phyloP scores from a whole-genome alignment of 2,113 vertebrate species.

The Pterocles orientalis region DNA sequence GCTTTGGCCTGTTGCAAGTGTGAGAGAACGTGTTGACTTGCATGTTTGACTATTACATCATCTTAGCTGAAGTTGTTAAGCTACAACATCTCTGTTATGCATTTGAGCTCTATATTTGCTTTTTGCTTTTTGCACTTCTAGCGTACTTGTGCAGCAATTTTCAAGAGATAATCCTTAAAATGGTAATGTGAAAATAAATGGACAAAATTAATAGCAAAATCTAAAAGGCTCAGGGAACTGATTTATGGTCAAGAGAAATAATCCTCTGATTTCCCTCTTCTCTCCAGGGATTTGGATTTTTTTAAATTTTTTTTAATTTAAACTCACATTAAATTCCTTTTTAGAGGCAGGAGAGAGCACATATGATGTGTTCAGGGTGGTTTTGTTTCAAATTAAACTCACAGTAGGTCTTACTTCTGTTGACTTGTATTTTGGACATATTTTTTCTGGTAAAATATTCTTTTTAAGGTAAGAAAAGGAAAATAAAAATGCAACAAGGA shows the following conservation, averaged over 20 bases:
- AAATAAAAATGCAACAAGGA: not conserved
- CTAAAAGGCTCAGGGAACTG: not conserved
- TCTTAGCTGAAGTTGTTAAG: not conserved
- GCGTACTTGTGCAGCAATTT: not conserved
- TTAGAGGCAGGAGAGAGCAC: not conserved
- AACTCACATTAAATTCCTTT: not conserved
- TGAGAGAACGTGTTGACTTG: not conserved
- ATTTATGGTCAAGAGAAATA: not conserved
- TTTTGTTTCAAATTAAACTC: not conserved
- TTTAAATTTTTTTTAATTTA: not conserved
- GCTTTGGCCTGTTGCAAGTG: not conserved
- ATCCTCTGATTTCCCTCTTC: not conserved
- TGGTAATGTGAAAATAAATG: not conserved
- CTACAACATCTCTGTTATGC: not conserved
- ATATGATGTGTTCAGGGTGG: not conserved
- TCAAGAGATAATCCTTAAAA: not conserved
- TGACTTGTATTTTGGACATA: not conserved
- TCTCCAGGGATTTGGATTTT: not conserved
- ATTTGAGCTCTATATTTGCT: not conserved
- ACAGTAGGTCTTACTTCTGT: not conserved
- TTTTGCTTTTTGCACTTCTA: not conserved
- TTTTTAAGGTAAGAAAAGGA: not conserved
- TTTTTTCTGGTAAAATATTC: not conserved
- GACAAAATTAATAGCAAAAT: not conserved
- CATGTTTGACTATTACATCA: rapidly evolving